Evolutionary conservation across 2,797 vertebrate species (phyloP).

Genomic region (Otolemur crassicaudatus): DNA sequence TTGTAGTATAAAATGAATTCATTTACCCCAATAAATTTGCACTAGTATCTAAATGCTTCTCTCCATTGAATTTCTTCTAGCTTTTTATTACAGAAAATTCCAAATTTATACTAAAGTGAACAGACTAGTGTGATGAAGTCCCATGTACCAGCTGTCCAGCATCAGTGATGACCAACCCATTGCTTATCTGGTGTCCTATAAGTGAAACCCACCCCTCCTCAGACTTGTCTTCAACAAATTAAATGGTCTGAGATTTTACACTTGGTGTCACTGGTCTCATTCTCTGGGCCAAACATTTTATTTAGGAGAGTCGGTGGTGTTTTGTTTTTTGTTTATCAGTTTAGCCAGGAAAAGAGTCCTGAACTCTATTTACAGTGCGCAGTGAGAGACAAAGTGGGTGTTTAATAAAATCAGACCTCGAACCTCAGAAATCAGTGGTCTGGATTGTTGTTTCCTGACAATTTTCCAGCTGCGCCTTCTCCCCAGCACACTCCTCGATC

Average conservation of each 20-base stretch:
- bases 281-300: neutral
- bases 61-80: constrained; percentile 40
- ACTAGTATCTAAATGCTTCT: constrained; percentile 5
- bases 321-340: neutral
- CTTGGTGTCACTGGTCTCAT: neutral
- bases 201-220: neutral
- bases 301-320: neutral
- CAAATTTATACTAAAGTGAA: neutral
- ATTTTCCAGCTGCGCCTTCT: neutral
- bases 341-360: neutral
- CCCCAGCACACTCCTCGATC: neutral
- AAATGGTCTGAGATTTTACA: neutral
- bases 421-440: neutral
- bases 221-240: neutral
- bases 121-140: neutral
- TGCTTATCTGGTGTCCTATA: neutral
- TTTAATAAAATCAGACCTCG: constrained; percentile 1
- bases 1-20: constrained; percentile 4
- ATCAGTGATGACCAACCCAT: neutral
- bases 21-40: constrained; percentile 38
- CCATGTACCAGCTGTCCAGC: neutral
- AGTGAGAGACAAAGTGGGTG: neutral
- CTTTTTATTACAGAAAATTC: constrained; percentile 24
- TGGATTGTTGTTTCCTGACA: neutral
- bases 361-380: neutral